phyloP scores from a whole-genome alignment of 2,888 invertebrate species.

The Tupiocoris notatus region DNA sequence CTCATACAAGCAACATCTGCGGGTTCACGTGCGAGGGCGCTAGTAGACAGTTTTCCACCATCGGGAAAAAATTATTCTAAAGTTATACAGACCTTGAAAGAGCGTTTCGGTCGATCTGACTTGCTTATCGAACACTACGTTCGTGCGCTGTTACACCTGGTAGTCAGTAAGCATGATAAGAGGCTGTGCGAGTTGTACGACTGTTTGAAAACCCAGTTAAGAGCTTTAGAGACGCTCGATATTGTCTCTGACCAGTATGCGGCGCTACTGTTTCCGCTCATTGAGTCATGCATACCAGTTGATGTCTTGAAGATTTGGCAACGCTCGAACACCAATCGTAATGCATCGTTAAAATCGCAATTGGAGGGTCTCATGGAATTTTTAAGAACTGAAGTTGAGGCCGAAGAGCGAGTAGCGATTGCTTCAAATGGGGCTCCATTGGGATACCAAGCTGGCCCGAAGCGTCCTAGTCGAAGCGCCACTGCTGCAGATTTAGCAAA shows the following conservation, averaged over 20 bases:
- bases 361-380: neutral
- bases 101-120: slow-evolving; percentile 49
- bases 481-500: slow-evolving; percentile 1
- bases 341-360: neutral
- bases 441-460: too few species aligned
- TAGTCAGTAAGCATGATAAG: slow-evolving; percentile 43
- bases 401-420: neutral
- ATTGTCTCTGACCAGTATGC: slow-evolving; percentile 50
- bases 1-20: neutral
- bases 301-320: slow-evolving; percentile 50
- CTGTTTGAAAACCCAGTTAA: slow-evolving; percentile 50
- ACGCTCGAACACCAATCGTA: slow-evolving; percentile 14
- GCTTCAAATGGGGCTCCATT: neutral
- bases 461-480: neutral
- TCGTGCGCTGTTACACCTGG: slow-evolving; percentile 49
- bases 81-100: slow-evolving; percentile 46
- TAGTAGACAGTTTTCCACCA: slow-evolving; percentile 49
- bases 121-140: slow-evolving; percentile 50
- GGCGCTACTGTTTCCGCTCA: slow-evolving; percentile 51
- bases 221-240: slow-evolving; percentile 50
- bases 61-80: slow-evolving; percentile 50
- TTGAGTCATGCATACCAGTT: slow-evolving; percentile 51
- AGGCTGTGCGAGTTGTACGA: slow-evolving; percentile 50
- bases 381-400: neutral
- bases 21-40: slow-evolving; percentile 45